Percentiles rank a stretch among this genome's conserved stretches.
Evolutionary conservation across 1,140 invertebrate species (phyloP).

Genomic region (Drosophila arawakana): DNA sequence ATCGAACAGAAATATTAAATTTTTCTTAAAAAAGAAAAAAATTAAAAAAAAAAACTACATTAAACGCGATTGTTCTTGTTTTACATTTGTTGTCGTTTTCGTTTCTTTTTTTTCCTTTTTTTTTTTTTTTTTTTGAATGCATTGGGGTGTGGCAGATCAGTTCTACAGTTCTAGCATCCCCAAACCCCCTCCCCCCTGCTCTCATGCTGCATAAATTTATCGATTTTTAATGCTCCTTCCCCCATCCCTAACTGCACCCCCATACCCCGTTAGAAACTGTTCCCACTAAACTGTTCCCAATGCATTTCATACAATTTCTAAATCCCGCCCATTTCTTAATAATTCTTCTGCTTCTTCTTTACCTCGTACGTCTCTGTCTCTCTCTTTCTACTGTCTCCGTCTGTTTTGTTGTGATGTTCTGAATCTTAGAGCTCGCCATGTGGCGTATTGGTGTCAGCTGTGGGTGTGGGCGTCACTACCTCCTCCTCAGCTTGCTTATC

Average conservation of each 20-base stretch:
- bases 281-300: too few relatives aligned
- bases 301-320: neutral
- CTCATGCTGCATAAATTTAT: neutral
- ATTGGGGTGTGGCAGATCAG: neutral
- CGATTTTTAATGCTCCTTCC: neutral
- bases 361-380: neutral
- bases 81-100: neutral
- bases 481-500: conserved; percentile 13
- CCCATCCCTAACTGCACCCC: neutral
- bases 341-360: too few relatives aligned
- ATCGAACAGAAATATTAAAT: conserved; percentile 34
- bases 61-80: neutral
- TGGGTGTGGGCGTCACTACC: conserved; percentile 44
- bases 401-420: neutral
- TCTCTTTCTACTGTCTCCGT: neutral
- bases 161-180: neutral
- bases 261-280: neutral
- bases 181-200: neutral
- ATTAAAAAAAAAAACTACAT: conserved; percentile 1
- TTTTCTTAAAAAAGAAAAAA: neutral
- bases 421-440: conserved; percentile 73
- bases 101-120: neutral
- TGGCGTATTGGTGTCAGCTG: conserved; percentile 65
- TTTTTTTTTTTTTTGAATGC: neutral
- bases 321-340: neutral